Base-by-base conservation (phyloP, 1,140 invertebrate genomes). In the Sinella curviseta region DNA sequence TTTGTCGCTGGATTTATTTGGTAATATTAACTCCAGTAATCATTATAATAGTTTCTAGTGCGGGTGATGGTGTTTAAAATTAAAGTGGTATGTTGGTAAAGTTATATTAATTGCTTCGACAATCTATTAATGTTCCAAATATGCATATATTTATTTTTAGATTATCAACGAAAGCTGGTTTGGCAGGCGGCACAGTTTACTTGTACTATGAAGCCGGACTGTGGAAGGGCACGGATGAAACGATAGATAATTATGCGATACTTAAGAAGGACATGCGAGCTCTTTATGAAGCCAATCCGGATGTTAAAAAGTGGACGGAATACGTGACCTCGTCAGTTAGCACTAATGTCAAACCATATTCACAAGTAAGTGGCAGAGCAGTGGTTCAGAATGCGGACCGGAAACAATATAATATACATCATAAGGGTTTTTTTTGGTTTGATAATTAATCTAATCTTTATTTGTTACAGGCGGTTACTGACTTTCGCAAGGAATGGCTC, bases 401-500 rank as follows among this genome's bases (percentile, higher is more conserved):
- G n/a, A n/a, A n/a, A n/a, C n/a, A n/a, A n/a, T n/a, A n/a, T n/a
- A n/a, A n/a, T n/a, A n/a, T n/a, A n/a, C n/a, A n/a, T n/a, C n/a
- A n/a, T n/a, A n/a, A n/a, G n/a, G n/a, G n/a, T n/a, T n/a, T n/a
- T n/a, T n/a, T n/a, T n/a, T n/a, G n/a, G n/a, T n/a, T 48, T 48
- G 8, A 48, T 48, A 48, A 20, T 48, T 48, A 8, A 20, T 20
- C 39, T 48, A 12, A 48, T 30, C 74, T 54, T 77, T 54, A 28
- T 12, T 55, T 55, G 24, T 73, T 77, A 30, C 39, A 83, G 82
- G n/a, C 79, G 1, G 57, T 82, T 0, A 55, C 77, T 26, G 75
- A 81, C 24, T 83, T 83, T 57, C 78, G 78, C 12, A 73, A 81
- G 26, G 79, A 83, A 57, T 83, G 81, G 80, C 39, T 83, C 16